phyloP scores from a whole-genome alignment of 2,797 vertebrate species.

The Chlorospingus semifuscus region DNA sequence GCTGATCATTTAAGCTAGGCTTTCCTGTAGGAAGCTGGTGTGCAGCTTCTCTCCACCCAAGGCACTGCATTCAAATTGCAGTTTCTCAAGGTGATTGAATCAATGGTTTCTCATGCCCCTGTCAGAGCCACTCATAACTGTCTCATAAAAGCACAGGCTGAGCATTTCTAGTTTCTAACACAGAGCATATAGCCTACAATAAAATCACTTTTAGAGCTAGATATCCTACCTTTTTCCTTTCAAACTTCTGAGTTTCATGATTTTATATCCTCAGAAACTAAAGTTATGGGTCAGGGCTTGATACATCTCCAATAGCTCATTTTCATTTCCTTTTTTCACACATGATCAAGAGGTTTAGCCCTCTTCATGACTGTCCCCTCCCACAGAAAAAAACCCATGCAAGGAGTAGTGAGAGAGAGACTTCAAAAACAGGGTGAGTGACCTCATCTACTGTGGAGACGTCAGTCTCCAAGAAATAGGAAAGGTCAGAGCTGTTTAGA shows the following conservation, averaged over 20 bases:
- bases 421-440: slow-evolving; percentile 51
- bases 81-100: slow-evolving; percentile 17
- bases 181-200: not conserved
- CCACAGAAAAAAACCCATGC: slow-evolving; percentile 46
- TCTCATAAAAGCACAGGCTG: not conserved
- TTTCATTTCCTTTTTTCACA: slow-evolving; percentile 67
- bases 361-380: slow-evolving; percentile 51
- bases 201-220: not conserved
- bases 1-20: not conserved
- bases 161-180: not conserved
- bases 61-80: not conserved
- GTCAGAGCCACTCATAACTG: not conserved
- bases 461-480: slow-evolving; percentile 57
- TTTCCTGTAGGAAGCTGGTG: not conserved
- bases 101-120: not conserved
- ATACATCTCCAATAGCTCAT: slow-evolving; percentile 1
- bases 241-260: not conserved
- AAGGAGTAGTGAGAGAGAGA: slow-evolving; percentile 26
- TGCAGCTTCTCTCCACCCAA: not conserved
- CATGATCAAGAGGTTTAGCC: slow-evolving; percentile 44
- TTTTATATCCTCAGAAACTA: slow-evolving; percentile 25
- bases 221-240: not conserved
- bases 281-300: slow-evolving; percentile 1
- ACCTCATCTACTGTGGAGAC: slow-evolving; percentile 29
- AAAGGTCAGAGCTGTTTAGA: slow-evolving; percentile 54